Evolutionary conservation across 2,888 invertebrate genomes (phyloP).

Genomic region (Sarcophaga subvicina): DNA sequence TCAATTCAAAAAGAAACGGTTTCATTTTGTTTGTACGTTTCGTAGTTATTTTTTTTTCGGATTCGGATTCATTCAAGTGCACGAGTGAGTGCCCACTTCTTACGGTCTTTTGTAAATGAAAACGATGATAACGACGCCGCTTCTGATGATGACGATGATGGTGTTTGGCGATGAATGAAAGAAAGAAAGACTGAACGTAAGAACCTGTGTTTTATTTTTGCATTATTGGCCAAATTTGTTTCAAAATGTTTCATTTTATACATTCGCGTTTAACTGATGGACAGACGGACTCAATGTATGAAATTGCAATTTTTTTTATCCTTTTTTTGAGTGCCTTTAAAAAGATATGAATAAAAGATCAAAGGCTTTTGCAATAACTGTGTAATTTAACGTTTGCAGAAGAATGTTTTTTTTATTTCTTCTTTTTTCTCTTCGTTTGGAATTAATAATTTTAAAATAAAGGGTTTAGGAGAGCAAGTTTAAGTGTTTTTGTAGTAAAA

Average conservation of each 20-base stretch:
- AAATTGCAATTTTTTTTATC: no score
- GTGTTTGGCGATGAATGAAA: constrained; percentile 22
- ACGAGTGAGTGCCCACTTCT: constrained; percentile 10
- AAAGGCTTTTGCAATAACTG: constrained; percentile 15
- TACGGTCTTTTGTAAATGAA: constrained; percentile 15
- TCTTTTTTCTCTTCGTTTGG: no score
- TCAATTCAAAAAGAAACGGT: constrained; percentile 37
- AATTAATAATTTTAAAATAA: no score
- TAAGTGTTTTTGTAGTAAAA: no score
- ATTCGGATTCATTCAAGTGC: constrained; percentile 42
- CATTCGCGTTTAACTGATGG: no score
- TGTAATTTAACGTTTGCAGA: background rate
- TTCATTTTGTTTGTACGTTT: constrained; percentile 4
- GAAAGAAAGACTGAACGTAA: background rate
- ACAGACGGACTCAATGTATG: no score
- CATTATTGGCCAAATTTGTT: constrained; percentile 60
- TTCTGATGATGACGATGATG: background rate
- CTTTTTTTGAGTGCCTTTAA: no score
- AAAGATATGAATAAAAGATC: constrained; percentile 18
- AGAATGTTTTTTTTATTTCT: background rate
- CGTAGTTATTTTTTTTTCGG: background rate
- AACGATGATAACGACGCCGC: background rate
- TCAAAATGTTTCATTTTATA: constrained; percentile 53
- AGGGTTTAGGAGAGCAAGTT: no score
- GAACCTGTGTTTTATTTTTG: constrained; percentile 22